Percentiles rank a stretch among this genome's conserved stretches.
Conservation (phyloP, 2,113 vertebrate genomes). For the Pardalotus punctatus region DNA sequence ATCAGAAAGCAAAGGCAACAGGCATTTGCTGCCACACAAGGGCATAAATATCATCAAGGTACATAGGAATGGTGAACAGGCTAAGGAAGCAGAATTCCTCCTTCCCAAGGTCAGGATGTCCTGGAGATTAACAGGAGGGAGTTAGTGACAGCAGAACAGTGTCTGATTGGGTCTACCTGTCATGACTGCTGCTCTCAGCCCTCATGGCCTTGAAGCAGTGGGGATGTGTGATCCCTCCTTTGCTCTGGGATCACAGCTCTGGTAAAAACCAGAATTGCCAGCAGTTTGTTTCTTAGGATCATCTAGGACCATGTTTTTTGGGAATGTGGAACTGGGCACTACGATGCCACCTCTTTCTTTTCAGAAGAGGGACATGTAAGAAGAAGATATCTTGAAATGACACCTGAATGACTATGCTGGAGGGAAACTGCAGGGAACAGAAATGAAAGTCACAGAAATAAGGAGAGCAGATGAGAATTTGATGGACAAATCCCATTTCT, state of each 20-base stretch:
- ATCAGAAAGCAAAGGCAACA: background rate
- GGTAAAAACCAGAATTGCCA: background rate
- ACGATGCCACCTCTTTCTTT: background rate
- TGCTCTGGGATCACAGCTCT: background rate
- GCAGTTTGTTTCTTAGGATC: background rate
- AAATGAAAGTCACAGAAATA: background rate
- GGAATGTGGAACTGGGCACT: background rate
- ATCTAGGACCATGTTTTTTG: background rate
- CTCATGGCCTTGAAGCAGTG: background rate
- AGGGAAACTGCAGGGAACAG: background rate
- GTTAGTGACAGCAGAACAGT: background rate
- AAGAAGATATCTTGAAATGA: background rate
- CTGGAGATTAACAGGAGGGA: background rate
- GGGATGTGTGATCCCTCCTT: rapidly evolving
- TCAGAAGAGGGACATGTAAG: background rate
- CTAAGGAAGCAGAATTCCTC: background rate
- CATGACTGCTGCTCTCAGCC: background rate
- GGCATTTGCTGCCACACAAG: background rate
- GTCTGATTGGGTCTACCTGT: background rate
- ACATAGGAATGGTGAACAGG: background rate
- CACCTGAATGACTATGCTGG: background rate
- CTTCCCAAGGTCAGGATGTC: background rate
- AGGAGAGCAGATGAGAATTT: background rate
- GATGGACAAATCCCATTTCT: background rate
- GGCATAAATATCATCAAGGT: background rate